Evolutionary conservation across 2,888 invertebrate species (phyloP).

Genomic region (Tetragonisca angustula): DNA sequence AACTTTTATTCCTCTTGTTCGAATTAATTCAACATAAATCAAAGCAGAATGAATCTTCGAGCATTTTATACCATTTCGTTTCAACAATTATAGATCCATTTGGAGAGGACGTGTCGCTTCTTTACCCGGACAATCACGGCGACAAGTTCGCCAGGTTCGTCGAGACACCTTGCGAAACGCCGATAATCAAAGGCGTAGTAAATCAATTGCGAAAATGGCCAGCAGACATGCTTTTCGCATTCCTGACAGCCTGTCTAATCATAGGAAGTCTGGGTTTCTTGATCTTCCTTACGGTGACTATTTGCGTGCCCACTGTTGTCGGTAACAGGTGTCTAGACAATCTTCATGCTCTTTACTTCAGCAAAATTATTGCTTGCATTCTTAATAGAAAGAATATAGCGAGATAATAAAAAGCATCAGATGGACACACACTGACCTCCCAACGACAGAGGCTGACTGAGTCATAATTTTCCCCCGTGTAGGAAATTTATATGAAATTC

Average conservation of each 20-base stretch:
- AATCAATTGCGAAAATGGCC: conserved; percentile 75
- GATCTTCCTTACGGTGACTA: conserved; percentile 62
- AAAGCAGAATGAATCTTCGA: no score
- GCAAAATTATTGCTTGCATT: background rate
- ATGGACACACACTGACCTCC: background rate
- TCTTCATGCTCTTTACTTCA: no score
- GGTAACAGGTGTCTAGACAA: conserved; percentile 67
- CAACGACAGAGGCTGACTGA: no score
- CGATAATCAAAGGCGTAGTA: conserved; percentile 70
- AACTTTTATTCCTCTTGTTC: background rate
- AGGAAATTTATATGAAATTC: no score
- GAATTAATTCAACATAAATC: background rate
- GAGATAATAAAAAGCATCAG: background rate
- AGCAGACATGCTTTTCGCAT: conserved; percentile 70
- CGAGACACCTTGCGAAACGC: conserved; percentile 39
- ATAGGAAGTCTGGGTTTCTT: conserved; percentile 66
- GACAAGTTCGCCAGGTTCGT: conserved; percentile 17
- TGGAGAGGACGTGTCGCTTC: conserved; percentile 50
- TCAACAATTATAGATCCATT: conserved; percentile 29
- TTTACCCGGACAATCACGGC: conserved; percentile 28
- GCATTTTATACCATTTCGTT: no score
- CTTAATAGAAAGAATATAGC: background rate
- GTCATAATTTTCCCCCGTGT: no score
- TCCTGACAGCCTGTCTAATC: conserved; percentile 71
- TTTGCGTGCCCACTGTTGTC: conserved; percentile 58